Percentiles rank a stretch among this genome's conserved stretches.
Evolutionary conservation across 2,113 vertebrate species (phyloP).

Genomic region (mouse (Mus musculus)): GRCm39 chr4:115599001-115599500

Average conservation of each 20-base stretch:
- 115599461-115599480: not conserved
- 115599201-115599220: not conserved
- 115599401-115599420: constrained; percentile 56
- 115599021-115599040: not conserved
- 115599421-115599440: constrained; percentile 62
- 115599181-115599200: not conserved
- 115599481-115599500: constrained; percentile 39
- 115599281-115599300: constrained; percentile 47
- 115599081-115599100: not conserved
- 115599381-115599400: not conserved
- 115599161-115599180: not conserved
- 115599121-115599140: constrained; percentile 25
- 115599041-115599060: not conserved
- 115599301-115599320: constrained; percentile 8
- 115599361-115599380: not conserved
- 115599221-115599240: constrained; percentile 42
- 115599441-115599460: not conserved
- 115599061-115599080: not conserved
- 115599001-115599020: not conserved
- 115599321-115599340: not conserved
- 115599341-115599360: not conserved
- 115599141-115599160: not conserved
- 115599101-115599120: constrained; percentile 28
- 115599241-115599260: constrained; percentile 45
- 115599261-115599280: constrained; percentile 17